A percentile compares a stretch with the other conserved stretches of the same genome.
Evolutionary conservation across 2,888 invertebrate species (phyloP).

Genomic region (Luffia ferchaultella): DNA sequence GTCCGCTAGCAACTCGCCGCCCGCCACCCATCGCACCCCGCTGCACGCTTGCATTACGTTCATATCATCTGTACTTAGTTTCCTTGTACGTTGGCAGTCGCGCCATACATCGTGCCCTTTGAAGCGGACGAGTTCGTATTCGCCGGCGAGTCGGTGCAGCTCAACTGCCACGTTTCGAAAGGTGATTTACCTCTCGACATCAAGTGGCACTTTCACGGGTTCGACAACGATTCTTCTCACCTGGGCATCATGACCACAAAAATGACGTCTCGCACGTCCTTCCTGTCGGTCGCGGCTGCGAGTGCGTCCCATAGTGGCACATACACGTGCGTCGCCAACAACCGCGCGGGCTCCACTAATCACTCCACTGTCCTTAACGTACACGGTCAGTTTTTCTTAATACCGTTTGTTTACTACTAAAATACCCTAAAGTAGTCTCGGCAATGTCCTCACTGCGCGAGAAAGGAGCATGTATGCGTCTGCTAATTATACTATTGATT

Average conservation of each 20-base stretch:
- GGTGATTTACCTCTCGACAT: conserved; percentile 80
- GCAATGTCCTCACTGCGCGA: too few relatives aligned
- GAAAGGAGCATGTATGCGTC: too few relatives aligned
- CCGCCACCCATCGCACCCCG: conserved; percentile 35
- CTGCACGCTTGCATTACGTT: conserved; percentile 56
- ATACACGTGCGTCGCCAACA: conserved; percentile 79
- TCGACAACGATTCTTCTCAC: conserved; percentile 61
- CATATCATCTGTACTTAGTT: conserved; percentile 14
- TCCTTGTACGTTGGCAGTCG: conserved; percentile 51
- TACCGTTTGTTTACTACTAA: too few relatives aligned
- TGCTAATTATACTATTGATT: too few relatives aligned
- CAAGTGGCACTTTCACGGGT: conserved; percentile 77
- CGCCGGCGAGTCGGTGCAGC: conserved; percentile 73
- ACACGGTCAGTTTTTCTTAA: conserved; percentile 58
- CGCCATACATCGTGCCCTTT: conserved; percentile 73
- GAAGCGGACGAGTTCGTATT: conserved; percentile 72
- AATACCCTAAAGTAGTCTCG: too few relatives aligned
- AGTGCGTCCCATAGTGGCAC: conserved; percentile 75
- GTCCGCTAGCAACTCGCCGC: conserved; percentile 18
- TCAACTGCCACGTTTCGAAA: conserved; percentile 74
- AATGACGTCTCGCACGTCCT: conserved; percentile 73
- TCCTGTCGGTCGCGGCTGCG: conserved; percentile 75
- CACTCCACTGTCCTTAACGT: conserved; percentile 70
- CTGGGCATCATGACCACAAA: conserved; percentile 70
- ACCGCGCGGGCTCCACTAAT: conserved; percentile 74